Base-by-base conservation (phyloP, 2,888 invertebrate species). In the Synanthedon andrenaeformis region DNA sequence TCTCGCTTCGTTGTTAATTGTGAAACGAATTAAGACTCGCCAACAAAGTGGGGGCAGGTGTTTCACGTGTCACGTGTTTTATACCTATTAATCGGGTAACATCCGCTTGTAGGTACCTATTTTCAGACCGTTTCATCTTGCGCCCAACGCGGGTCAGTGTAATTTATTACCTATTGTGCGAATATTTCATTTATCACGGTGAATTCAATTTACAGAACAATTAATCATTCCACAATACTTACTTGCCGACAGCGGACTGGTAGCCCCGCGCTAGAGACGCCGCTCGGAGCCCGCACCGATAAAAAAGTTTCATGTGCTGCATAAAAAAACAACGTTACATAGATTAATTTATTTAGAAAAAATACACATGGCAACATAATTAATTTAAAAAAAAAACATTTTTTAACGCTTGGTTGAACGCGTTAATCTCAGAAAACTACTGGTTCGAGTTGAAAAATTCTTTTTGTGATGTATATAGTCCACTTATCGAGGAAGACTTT, bases 81-180 rank as follows among this genome's bases (percentile, higher is more conserved):
- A 79, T 72, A 74, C 67, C 73, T 71, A 80, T 81, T 79, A 82
- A 73, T 74, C 73, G 35, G 62, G 67, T 69, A 69, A 74, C 77
- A 78, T 79, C 80, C 76, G 74, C 70, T 70, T 68, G 74, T 72
- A 71, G 68, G 74, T 72, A 71, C 72, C 78, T 80, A 82, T 79
- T 81, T 80, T 78, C 72, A 74, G 76, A 78, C 71, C 82, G 77
- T 80, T 83, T 79, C 84, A 83, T 85, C 82, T 85, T 82, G 79
- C 79, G 72, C 77, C 76, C 77, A 72, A 76, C 56, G 74, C 80
- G 83, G 83, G 84, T 82, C 80, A 82, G 82, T 70, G 85, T 85
- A 83, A 87, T 87, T 87, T 86, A 85, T 87, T 84, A 87, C 84
- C 86, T 86, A 85, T 86, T 87, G 86, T 86, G 81, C 74, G 82